phyloP scores from a whole-genome alignment of 2,888 invertebrate genomes.

The Liodrosophila aerea region DNA sequence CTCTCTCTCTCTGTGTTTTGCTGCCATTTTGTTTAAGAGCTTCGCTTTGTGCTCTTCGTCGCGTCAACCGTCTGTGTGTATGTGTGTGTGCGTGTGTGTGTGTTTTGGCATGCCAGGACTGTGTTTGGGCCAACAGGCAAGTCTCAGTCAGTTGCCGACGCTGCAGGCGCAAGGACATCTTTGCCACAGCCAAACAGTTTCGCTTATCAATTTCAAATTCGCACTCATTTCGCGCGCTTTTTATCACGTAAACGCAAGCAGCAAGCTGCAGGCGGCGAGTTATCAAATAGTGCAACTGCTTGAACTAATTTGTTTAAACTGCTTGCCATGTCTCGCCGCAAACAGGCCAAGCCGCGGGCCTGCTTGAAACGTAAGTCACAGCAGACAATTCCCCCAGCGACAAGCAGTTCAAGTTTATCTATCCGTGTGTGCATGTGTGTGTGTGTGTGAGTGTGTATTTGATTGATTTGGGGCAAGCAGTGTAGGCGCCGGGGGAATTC shows the following conservation, averaged over 20 bases:
- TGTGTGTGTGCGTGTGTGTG: too few relatives aligned
- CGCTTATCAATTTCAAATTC: background rate
- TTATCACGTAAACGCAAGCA: slow-evolving; percentile 15
- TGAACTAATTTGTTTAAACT: slow-evolving; percentile 4
- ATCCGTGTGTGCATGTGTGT: slow-evolving; percentile 25
- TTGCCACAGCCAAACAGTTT: slow-evolving; percentile 1
- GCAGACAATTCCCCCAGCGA: slow-evolving; percentile 39
- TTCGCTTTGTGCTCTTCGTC: slow-evolving; percentile 27
- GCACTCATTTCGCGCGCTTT: slow-evolving; percentile 55
- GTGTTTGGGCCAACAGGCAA: slow-evolving; percentile 53
- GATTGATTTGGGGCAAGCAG: slow-evolving; percentile 68
- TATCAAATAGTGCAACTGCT: slow-evolving; percentile 1
- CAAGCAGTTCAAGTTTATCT: slow-evolving; percentile 28
- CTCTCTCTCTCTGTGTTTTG: slow-evolving; percentile 15
- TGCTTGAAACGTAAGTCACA: slow-evolving; percentile 85
- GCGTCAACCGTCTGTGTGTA: too few relatives aligned
- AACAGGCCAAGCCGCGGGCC: slow-evolving; percentile 88
- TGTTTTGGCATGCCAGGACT: slow-evolving; percentile 44
- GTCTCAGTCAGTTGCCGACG: slow-evolving; percentile 74
- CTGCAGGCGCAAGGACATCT: slow-evolving; percentile 80
- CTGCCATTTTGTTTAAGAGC: slow-evolving; percentile 64
- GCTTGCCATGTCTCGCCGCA: slow-evolving; percentile 86
- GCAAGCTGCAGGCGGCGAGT: background rate
- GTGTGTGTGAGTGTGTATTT: slow-evolving; percentile 44
- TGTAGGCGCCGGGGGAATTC: slow-evolving; percentile 20